These are phyloP conservation scores for Zapornia atra DNA, from an alignment of 2,113 vertebrate species.

Conservation along the genomic window DNA sequence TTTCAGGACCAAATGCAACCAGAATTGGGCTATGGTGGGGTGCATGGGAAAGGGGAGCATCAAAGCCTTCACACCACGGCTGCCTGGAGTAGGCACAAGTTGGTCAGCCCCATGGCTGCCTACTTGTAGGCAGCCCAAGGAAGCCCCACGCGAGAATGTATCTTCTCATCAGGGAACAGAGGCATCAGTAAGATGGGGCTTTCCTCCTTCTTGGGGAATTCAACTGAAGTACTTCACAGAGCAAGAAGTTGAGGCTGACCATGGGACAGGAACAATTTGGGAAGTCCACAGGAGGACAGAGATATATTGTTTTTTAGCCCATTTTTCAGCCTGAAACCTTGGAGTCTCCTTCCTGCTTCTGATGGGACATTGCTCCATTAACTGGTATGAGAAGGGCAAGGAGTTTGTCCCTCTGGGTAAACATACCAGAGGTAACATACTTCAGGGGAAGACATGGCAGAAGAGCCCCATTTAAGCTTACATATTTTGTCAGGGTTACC, in stretches of 20 bases:
- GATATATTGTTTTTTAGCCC: neutral
- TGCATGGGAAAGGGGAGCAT: neutral
- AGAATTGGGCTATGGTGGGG: neutral
- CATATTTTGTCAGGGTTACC: neutral
- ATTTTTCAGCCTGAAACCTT: neutral
- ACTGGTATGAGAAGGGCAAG: neutral
- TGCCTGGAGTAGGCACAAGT: rapidly evolving
- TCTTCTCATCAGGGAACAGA: neutral
- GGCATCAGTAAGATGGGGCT: neutral
- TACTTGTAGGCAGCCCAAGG: neutral
- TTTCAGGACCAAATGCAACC: neutral
- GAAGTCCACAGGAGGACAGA: neutral
- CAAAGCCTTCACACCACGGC: neutral
- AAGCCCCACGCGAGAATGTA: neutral
- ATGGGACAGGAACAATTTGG: rapidly evolving
- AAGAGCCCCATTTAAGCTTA: neutral
- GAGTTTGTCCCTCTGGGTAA: neutral
- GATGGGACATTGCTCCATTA: neutral
- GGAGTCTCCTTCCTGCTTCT: neutral
- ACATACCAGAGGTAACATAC: neutral
- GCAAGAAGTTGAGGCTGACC: neutral
- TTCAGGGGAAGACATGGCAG: neutral
- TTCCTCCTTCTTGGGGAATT: neutral
- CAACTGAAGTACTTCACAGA: neutral
- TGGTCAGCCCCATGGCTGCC: neutral